Evolutionary conservation across 2,113 vertebrate species (phyloP).

Genomic region (Callopanchax toddi): DNA sequence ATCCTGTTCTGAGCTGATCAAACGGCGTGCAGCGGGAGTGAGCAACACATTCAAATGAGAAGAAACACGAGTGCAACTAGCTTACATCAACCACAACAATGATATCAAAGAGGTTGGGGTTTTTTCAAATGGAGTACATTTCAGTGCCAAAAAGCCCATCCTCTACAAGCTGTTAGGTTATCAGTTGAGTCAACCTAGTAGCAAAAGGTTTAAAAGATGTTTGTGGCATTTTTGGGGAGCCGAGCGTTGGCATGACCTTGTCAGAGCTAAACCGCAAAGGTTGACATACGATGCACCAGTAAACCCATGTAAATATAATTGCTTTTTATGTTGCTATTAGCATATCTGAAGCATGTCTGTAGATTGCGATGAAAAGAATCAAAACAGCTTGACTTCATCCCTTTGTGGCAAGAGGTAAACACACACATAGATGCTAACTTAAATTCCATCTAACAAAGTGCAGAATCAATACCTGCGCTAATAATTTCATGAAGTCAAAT

Average conservation of each 20-base stretch:
- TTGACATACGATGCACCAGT: slow-evolving; percentile 23
- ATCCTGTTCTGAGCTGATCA: slow-evolving; percentile 52
- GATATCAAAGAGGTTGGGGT: slow-evolving; percentile 32
- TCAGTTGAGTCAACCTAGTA: slow-evolving; percentile 50
- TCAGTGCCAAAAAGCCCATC: slow-evolving; percentile 43
- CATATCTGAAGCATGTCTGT: slow-evolving; percentile 4
- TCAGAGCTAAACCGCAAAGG: slow-evolving; percentile 7
- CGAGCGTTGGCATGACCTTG: slow-evolving; percentile 50
- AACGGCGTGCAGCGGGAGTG: slow-evolving; percentile 37
- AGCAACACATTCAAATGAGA: slow-evolving; percentile 34
- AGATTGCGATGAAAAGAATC: slow-evolving; percentile 24
- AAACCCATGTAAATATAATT: neutral
- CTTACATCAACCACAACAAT: slow-evolving; percentile 38
- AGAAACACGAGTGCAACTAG: slow-evolving; percentile 30
- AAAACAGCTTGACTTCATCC: slow-evolving; percentile 35
- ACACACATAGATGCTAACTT: slow-evolving; percentile 29
- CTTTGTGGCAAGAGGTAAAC: slow-evolving; percentile 21
- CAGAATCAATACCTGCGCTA: slow-evolving; percentile 71
- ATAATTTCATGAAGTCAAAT: slow-evolving; percentile 64
- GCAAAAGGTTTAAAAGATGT: slow-evolving; percentile 21
- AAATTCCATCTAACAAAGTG: slow-evolving; percentile 63
- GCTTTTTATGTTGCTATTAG: slow-evolving; percentile 11
- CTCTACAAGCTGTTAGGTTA: slow-evolving; percentile 26
- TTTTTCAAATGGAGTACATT: slow-evolving; percentile 42
- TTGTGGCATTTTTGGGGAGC: slow-evolving; percentile 39